Conservation (phyloP, 1,140 invertebrate genomes). For the Drosophila watanabei region DNA sequence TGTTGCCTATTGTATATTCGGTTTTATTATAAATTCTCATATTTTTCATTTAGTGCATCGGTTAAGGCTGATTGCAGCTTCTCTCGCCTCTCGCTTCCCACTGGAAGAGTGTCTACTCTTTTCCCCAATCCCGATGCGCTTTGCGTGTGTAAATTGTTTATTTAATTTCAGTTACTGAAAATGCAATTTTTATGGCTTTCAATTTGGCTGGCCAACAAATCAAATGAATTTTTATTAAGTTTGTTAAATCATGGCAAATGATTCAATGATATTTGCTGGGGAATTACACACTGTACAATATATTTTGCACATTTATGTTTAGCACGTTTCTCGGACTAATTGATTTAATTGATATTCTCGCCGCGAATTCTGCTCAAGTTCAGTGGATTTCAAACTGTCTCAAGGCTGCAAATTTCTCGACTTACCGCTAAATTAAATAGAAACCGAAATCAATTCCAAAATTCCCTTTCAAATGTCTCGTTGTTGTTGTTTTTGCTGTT, state of each 20-base stretch:
- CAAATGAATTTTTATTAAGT: constrained; percentile 48
- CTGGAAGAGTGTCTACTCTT: not conserved
- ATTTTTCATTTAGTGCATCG: constrained; percentile 3
- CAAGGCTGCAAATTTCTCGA: constrained; percentile 55
- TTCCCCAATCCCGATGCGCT: constrained; percentile 4
- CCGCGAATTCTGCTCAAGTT: constrained; percentile 36
- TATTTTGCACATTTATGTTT: constrained; percentile 39
- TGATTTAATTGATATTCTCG: constrained; percentile 36
- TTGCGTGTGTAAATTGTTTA: constrained; percentile 66
- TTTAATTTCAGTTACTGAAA: constrained; percentile 45
- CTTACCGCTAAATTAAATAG: constrained; percentile 35
- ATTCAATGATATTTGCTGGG: constrained; percentile 19
- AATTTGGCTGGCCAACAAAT: constrained; percentile 33
- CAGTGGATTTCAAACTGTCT: constrained; percentile 46
- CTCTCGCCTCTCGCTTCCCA: not conserved
- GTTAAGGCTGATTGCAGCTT: constrained; percentile 29
- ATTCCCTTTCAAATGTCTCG: constrained; percentile 39
- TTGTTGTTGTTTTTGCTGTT: not conserved
- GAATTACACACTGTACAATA: constrained; percentile 3
- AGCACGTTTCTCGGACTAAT: constrained; percentile 17
- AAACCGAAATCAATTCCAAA: constrained; percentile 21
- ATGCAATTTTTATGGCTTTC: constrained; percentile 51
- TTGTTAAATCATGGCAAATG: constrained; percentile 41
- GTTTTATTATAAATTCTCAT: too few species aligned
- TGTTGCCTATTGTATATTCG: too few species aligned